A percentile compares a stretch with the other conserved stretches of the same genome.
phyloP scores from a whole-genome alignment of 2,888 invertebrate genomes.

The Andrena haemorrhoa region DNA sequence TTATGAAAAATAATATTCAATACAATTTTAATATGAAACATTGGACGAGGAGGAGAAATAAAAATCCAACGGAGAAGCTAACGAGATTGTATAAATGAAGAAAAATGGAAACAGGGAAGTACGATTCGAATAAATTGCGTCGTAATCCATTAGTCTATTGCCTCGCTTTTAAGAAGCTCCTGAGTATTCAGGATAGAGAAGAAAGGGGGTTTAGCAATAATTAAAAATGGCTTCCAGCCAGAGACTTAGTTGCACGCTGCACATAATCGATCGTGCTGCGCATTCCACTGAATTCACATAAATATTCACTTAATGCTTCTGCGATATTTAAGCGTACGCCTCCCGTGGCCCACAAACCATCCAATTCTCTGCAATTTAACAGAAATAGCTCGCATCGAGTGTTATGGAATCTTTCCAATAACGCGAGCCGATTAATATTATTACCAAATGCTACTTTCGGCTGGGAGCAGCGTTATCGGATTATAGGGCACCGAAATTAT shows the following conservation, averaged over 20 bases:
- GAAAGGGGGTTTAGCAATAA: slow-evolving; percentile 6
- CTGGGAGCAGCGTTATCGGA: background rate
- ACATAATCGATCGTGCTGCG: background rate
- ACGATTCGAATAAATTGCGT: slow-evolving; percentile 30
- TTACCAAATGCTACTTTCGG: background rate
- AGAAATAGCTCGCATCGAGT: background rate
- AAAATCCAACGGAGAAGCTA: background rate
- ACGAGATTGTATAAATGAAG: slow-evolving; percentile 7
- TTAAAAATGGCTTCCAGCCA: slow-evolving; percentile 3
- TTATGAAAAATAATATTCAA: background rate
- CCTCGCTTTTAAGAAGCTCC: background rate
- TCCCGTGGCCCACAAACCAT: background rate
- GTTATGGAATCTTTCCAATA: background rate
- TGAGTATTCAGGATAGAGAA: background rate
- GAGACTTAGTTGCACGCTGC: background rate
- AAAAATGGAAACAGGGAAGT: background rate
- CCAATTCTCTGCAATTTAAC: background rate
- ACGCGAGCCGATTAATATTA: background rate
- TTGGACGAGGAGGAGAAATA: background rate
- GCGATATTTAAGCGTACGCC: background rate
- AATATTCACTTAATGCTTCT: background rate
- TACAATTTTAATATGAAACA: background rate
- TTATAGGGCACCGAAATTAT: background rate
- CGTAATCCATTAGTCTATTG: slow-evolving; percentile 17
- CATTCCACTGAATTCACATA: background rate